phyloP scores from a whole-genome alignment of 2,113 vertebrate genomes.

The Tricholaema leucomelas region DNA sequence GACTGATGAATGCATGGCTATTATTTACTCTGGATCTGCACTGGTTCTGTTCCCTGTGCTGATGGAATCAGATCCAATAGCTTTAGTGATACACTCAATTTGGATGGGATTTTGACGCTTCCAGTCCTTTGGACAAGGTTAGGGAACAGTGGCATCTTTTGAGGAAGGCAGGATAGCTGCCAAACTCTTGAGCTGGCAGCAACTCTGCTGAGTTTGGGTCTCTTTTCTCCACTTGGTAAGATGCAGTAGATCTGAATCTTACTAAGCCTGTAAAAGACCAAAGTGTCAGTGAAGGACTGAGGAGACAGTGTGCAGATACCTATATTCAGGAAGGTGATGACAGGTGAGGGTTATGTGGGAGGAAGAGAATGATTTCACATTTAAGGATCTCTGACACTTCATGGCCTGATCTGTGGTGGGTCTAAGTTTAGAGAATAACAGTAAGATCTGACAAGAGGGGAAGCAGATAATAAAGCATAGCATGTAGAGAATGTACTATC shows the following conservation, averaged over 20 bases:
- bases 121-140: not conserved
- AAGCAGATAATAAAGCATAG: not conserved
- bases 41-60: not conserved
- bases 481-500: not conserved
- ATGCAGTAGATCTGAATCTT: not conserved
- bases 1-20: not conserved
- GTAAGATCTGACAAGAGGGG: not conserved
- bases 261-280: conserved; percentile 6
- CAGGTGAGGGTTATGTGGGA: conserved; percentile 55
- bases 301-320: conserved; percentile 33
- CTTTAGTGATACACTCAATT: not conserved
- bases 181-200: not conserved
- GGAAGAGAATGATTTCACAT: conserved; percentile 22
- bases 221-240: not conserved
- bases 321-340: conserved; percentile 50
- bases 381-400: conserved; percentile 8
- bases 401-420: not conserved
- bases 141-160: not conserved
- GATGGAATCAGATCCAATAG: not conserved
- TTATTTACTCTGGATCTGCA: not conserved
- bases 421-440: conserved; percentile 43
- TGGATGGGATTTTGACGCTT: not conserved
- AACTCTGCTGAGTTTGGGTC: not conserved
- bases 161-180: not conserved
- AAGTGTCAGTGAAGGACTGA: conserved; percentile 40